Evolutionary conservation across 2,888 invertebrate species (phyloP).

Genomic region (Ophioninae sp.): DNA sequence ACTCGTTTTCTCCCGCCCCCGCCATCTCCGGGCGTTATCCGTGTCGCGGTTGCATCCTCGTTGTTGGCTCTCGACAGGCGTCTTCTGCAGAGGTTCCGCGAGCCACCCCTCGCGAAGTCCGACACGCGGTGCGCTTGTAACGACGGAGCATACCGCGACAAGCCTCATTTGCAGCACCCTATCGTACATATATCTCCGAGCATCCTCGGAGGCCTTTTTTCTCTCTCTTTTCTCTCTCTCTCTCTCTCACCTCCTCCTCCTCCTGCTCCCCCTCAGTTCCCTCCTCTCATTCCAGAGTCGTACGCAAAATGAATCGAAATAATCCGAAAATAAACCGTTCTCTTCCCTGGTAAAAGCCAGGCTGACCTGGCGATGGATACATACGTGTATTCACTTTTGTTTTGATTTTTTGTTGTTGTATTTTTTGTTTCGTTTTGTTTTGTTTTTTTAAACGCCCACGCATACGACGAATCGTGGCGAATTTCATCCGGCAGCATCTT

Average conservation of each 20-base stretch:
- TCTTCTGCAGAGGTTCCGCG: constrained; percentile 47
- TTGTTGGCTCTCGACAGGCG: constrained; percentile 50
- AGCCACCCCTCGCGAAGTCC: constrained; percentile 47
- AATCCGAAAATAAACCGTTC: constrained; percentile 60
- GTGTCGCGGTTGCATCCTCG: constrained; percentile 51
- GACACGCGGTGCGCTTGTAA: constrained; percentile 44
- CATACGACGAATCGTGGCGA: constrained; percentile 49
- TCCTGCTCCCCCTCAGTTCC: constrained; percentile 70
- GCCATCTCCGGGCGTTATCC: constrained; percentile 24
- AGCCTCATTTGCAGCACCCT: constrained; percentile 60
- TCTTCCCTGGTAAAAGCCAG: constrained; percentile 22
- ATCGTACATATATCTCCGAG: constrained; percentile 9
- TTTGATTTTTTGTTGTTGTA: too few relatives aligned
- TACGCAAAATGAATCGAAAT: constrained; percentile 58
- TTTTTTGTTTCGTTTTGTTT: too few relatives aligned
- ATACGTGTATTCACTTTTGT: constrained; percentile 6
- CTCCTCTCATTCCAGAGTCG: constrained; percentile 47
- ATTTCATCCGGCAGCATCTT: constrained; percentile 45
- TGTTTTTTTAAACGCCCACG: constrained; percentile 13
- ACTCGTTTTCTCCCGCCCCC: constrained; percentile 31
- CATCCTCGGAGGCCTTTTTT: constrained; percentile 40
- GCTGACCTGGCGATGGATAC: constrained; percentile 25
- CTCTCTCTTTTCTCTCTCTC: constrained; percentile 29
- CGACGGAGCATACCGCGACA: constrained; percentile 60
- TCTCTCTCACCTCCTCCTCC: constrained; percentile 63